A percentile compares a stretch with the other conserved stretches of the same genome.
Evolutionary conservation across 2,113 vertebrate species (phyloP).

Genomic region (Pimephales promelas): DNA sequence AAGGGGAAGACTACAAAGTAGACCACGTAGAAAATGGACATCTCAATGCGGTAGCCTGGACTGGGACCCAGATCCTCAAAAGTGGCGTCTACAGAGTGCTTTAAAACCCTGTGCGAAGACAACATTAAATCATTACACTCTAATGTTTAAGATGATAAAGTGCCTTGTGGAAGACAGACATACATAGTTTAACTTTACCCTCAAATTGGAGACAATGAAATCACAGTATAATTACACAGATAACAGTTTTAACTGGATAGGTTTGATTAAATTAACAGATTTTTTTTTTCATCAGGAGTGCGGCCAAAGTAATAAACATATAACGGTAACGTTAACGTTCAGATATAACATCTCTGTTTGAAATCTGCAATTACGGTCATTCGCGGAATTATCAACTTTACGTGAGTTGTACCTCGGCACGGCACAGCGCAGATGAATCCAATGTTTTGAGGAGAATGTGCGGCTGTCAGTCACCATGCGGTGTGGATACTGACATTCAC

Average conservation of each 20-base stretch:
- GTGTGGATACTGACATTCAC: too few relatives aligned
- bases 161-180: not conserved
- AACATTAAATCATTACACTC: not conserved
- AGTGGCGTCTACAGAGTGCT: constrained; percentile 95
- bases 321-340: too few relatives aligned
- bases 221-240: not conserved
- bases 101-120: constrained; percentile 83
- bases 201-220: not conserved
- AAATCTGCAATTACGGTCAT: too few relatives aligned
- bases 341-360: too few relatives aligned
- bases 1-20: constrained; percentile 99
- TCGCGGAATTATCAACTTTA: too few relatives aligned
- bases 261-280: constrained; percentile 35
- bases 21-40: constrained; percentile 97
- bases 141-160: not conserved
- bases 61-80: constrained; percentile 93
- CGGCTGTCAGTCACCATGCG: too few relatives aligned
- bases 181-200: not conserved
- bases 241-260: constrained; percentile 28
- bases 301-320: constrained; percentile 24
- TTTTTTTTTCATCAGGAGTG: constrained; percentile 5
- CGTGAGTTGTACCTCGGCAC: too few relatives aligned
- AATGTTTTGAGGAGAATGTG: too few relatives aligned
- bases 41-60: constrained; percentile 94
- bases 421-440: too few relatives aligned